Evolutionary conservation across 30 jellyfish, hydroid and myxozoan species (phyloP), one percentile per base, ranked within the genome.

Genomic region (Cassiopea xamachana): DNA sequence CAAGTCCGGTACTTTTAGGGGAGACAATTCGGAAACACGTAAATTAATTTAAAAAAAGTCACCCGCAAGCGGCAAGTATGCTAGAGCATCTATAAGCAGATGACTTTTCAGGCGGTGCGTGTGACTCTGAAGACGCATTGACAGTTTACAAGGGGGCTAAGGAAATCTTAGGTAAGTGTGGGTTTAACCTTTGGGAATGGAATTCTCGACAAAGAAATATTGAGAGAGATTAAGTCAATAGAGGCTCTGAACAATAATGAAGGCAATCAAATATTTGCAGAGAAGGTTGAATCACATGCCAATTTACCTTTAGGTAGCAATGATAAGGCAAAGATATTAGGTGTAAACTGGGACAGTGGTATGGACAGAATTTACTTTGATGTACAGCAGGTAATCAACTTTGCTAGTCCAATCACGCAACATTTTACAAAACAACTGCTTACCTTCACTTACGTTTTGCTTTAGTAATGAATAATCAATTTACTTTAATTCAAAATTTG

Each of bases 201-300:
- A n/a, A n/a, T n/a, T n/a, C n/a, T 80, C 88, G 17, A 87, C 87
- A 77, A 79, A 97, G 98, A 74, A 58, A 62, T 60, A n/a, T n/a
- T n/a, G n/a, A n/a, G n/a, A n/a, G n/a, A n/a, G n/a, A n/a, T n/a
- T n/a, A n/a, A n/a, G n/a, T n/a, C n/a, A n/a, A n/a, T n/a, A n/a
- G n/a, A n/a, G n/a, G n/a, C n/a, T n/a, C n/a, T n/a, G n/a, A n/a
- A n/a, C n/a, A n/a, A 48, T 60, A 45, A 80, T 70, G 62, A 6
- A 17, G 7, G 60, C 69, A 39, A 19, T 15, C 72, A 6, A 76
- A 76, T 8, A 19, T 7, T 19, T 76, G 75, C 51, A 3, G 88
- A 47, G 69, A 46, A 47, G 47, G 75, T 46, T 79, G 71, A 79
- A 79, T 10, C 88, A 9, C 50, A 10, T 48, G 12, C 19, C 88